Evolutionary conservation across 2,797 vertebrate genomes (phyloP).

Genomic region (Catamblyrhynchus diadema): DNA sequence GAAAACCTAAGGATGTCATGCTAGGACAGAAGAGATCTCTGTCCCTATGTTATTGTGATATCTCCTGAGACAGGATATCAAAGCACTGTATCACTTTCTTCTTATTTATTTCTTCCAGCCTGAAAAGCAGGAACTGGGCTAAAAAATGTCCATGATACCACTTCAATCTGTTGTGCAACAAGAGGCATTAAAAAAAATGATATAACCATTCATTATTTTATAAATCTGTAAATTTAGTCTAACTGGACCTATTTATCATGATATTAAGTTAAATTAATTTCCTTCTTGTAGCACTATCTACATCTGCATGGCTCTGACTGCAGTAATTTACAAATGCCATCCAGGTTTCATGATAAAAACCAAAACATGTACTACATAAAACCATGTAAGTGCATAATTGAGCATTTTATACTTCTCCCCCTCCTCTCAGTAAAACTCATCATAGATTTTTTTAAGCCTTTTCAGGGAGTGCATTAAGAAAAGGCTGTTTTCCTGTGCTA

Average conservation of each 20-base stretch:
- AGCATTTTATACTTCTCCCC: not conserved
- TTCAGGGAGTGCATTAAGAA: not conserved
- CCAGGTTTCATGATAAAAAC: not conserved
- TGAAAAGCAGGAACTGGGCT: not conserved
- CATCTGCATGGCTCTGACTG: not conserved
- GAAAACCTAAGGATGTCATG: not conserved
- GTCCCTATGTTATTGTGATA: not conserved
- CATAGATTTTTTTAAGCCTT: not conserved
- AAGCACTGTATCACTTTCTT: not conserved
- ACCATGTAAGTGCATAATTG: not conserved
- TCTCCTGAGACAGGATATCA: not conserved
- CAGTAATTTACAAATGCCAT: not conserved
- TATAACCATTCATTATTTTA: not conserved
- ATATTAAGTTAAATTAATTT: not conserved
- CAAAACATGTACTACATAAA: not conserved
- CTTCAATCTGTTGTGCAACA: not conserved
- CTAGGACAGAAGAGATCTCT: not conserved
- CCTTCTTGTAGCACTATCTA: not conserved
- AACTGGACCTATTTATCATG: not conserved
- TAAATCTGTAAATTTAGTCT: not conserved
- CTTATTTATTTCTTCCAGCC: not conserved
- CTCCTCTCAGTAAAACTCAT: not conserved
- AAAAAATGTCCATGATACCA: not conserved
- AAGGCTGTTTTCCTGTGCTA: not conserved
- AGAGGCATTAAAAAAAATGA: not conserved